Evolutionary conservation across 2,797 vertebrate genomes (phyloP).

Genomic region (Scolopax rusticola): DNA sequence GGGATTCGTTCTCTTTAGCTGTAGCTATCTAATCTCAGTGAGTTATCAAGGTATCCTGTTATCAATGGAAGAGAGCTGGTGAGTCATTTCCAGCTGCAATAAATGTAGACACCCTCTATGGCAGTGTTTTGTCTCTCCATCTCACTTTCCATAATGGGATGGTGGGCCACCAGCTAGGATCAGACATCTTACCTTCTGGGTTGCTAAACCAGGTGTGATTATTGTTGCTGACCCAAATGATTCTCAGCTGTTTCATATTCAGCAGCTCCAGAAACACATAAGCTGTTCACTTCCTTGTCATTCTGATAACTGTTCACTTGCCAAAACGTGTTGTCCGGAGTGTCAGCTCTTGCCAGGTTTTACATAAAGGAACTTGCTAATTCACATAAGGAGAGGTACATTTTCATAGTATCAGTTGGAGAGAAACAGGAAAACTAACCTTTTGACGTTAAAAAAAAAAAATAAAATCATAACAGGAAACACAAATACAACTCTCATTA

Average conservation of each 20-base stretch:
- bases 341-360: background rate
- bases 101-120: background rate
- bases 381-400: background rate
- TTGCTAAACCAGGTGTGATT: background rate
- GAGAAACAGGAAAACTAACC: background rate
- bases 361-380: rapidly evolving
- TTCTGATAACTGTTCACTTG: background rate
- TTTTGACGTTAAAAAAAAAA: background rate
- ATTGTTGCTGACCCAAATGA: background rate
- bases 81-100: background rate
- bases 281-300: background rate
- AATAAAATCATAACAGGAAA: background rate
- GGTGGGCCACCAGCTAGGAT: background rate
- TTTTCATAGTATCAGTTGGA: background rate
- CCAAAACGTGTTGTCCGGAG: background rate
- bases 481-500: background rate
- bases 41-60: background rate
- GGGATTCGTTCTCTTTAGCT: background rate
- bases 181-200: background rate
- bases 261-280: background rate
- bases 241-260: background rate
- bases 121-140: background rate
- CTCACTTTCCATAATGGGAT: background rate
- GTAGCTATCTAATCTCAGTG: background rate
- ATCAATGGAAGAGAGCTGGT: background rate